Evolutionary conservation across 2,797 vertebrate species (phyloP).

Genomic region (Acridotheres tristis): DNA sequence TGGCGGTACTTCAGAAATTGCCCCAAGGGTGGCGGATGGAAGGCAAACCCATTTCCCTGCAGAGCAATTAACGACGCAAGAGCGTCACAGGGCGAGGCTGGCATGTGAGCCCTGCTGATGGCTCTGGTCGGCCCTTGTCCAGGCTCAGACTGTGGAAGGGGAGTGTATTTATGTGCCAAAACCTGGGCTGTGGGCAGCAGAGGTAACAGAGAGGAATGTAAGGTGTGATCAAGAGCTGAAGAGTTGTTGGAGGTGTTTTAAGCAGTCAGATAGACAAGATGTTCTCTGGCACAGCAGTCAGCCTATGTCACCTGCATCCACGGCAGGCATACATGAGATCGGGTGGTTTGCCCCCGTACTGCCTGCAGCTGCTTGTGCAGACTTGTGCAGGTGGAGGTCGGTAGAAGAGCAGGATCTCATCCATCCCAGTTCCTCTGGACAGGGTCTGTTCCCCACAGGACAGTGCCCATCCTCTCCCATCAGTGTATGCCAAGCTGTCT

Average conservation of each 20-base stretch:
- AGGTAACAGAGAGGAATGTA: not conserved
- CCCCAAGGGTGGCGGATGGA: not conserved
- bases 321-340: not conserved
- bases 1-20: not conserved
- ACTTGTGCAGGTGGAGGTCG: not conserved
- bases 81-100: not conserved
- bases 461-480: not conserved
- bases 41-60: not conserved
- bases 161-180: not conserved
- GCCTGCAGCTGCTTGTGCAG: not conserved
- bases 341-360: not conserved
- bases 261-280: not conserved
- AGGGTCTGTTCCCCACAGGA: not conserved
- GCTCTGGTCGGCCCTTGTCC: not conserved
- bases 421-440: not conserved
- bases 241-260: not conserved
- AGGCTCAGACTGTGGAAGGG: not conserved
- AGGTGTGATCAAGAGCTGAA: not conserved
- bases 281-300: not conserved
- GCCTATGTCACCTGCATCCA: fast-evolving
- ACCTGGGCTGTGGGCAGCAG: not conserved
- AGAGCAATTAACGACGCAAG: not conserved
- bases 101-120: not conserved
- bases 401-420: not conserved
- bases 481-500: not conserved